These are phyloP conservation scores for Micoletzkya japonica DNA, from an alignment of 2,888 invertebrate genomes.

Conservation along the genomic window DNA sequence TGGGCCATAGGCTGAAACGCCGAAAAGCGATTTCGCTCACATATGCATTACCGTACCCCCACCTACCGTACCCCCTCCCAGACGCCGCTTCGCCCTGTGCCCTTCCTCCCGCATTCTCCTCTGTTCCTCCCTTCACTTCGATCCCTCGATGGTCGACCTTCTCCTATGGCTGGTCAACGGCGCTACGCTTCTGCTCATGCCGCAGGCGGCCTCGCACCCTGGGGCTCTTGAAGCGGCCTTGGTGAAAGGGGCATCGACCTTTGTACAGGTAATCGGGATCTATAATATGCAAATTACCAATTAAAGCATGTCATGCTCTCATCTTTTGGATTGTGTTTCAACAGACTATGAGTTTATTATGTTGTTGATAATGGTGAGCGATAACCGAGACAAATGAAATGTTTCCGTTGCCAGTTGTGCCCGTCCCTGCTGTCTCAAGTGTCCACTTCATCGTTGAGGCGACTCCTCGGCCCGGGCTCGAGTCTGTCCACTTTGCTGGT, in stretches of 20 bases:
- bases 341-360: background rate
- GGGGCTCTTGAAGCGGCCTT: background rate
- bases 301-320: background rate
- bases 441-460: background rate
- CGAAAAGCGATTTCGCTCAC: no score
- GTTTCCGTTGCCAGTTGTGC: background rate
- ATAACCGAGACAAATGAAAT: no score
- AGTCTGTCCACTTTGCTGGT: constrained; percentile 7
- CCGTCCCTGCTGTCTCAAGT: constrained; percentile 12
- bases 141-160: constrained; percentile 25
- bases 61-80: background rate
- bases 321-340: background rate
- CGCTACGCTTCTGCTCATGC: background rate
- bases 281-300: no score
- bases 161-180: constrained; percentile 15
- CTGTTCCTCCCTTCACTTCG: constrained; percentile 27
- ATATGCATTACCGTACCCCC: background rate
- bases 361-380: background rate
- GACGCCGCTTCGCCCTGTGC: constrained; percentile 8
- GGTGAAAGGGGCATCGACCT: background rate
- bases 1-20: no score
- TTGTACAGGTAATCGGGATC: constrained; percentile 6
- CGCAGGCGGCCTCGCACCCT: background rate
- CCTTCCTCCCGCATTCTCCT: constrained; percentile 13
- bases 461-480: background rate